phyloP scores from a whole-genome alignment of 2,888 invertebrate genomes.

The Drosophila anceps region DNA sequence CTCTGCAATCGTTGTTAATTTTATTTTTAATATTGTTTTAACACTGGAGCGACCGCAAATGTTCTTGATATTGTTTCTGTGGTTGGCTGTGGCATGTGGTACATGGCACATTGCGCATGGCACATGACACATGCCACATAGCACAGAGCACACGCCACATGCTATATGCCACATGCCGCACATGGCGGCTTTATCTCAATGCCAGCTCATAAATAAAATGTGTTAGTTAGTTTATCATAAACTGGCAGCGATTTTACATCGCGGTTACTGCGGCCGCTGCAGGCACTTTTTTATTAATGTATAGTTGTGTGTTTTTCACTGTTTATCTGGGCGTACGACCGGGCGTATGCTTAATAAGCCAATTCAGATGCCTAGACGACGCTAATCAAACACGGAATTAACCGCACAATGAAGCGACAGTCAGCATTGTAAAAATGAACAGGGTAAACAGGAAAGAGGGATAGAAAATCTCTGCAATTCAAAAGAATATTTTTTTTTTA shows the following conservation, averaged over 20 bases:
- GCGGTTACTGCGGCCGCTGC: slow-evolving; percentile 51
- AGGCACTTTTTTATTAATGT: slow-evolving; percentile 60
- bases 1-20: neutral
- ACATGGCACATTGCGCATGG: slow-evolving; percentile 26
- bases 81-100: slow-evolving; percentile 42
- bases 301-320: slow-evolving; percentile 20
- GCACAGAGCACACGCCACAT: too few relatives aligned
- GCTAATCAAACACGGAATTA: slow-evolving; percentile 71
- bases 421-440: neutral
- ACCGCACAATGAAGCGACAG: slow-evolving; percentile 36
- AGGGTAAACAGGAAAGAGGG: neutral
- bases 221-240: slow-evolving; percentile 73
- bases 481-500: slow-evolving; percentile 44
- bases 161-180: slow-evolving; percentile 35
- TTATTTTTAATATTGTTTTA: slow-evolving; percentile 16
- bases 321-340: slow-evolving; percentile 29
- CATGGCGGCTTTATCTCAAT: slow-evolving; percentile 47
- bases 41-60: slow-evolving; percentile 44
- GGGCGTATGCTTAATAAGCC: slow-evolving; percentile 56
- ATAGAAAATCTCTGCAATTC: slow-evolving; percentile 52
- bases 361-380: slow-evolving; percentile 17
- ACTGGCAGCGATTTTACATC: slow-evolving; percentile 44
- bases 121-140: slow-evolving; percentile 29
- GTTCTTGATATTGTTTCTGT: slow-evolving; percentile 51
- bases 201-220: slow-evolving; percentile 66